Conservation (phyloP, 1,140 invertebrate species). For the Papilio polytes region DNA sequence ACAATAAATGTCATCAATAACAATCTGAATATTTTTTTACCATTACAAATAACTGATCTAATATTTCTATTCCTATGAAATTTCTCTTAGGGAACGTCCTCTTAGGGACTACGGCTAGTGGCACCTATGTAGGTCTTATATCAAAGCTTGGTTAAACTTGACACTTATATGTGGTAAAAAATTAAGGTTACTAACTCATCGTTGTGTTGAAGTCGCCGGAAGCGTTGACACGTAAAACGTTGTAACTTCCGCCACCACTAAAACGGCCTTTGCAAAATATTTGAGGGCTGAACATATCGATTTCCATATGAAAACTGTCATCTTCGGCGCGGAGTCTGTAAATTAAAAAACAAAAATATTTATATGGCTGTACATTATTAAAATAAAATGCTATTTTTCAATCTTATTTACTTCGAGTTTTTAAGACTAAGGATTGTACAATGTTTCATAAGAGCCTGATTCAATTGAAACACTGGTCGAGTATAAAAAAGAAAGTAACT, state of each 20-base stretch:
- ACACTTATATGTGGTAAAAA: background rate
- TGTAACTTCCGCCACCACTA: constrained; percentile 80
- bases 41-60: no score
- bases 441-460: no score
- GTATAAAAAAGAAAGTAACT: no score
- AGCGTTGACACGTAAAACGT: constrained; percentile 79
- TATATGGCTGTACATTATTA: background rate
- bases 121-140: background rate
- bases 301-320: constrained; percentile 82
- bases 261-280: constrained; percentile 80
- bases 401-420: no score
- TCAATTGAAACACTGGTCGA: no score
- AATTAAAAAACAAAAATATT: constrained; percentile 34
- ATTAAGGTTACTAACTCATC: constrained; percentile 71
- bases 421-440: no score
- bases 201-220: constrained; percentile 76
- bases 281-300: constrained; percentile 82
- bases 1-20: no score
- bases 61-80: no score
- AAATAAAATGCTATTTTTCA: no score
- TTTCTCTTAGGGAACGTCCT: no score
- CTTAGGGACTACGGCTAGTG: background rate
- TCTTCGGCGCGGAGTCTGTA: constrained; percentile 76
- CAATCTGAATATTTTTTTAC: no score
- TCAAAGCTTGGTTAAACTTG: background rate